phyloP scores from a whole-genome alignment of 2,113 vertebrate genomes.

The Pyrgilauda ruficollis region DNA sequence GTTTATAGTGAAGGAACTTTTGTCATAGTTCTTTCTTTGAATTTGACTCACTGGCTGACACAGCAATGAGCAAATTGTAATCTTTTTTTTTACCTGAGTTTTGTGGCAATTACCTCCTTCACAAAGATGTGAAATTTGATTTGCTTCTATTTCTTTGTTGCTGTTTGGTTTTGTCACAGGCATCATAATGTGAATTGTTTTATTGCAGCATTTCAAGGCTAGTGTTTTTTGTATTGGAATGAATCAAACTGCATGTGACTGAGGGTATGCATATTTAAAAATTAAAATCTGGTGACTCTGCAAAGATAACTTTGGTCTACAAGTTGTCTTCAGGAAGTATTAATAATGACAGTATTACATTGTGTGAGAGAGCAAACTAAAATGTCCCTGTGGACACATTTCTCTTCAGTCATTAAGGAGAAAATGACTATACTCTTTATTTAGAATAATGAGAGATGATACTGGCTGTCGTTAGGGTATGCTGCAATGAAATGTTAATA shows the following conservation, averaged over 20 bases:
- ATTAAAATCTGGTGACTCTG: background rate
- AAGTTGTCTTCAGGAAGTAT: background rate
- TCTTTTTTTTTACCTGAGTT: background rate
- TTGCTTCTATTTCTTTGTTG: background rate
- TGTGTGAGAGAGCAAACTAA: slow-evolving; percentile 36
- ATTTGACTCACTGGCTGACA: background rate
- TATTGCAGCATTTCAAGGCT: background rate
- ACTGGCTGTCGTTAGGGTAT: slow-evolving; percentile 4
- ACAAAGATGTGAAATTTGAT: background rate
- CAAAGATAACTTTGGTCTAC: background rate
- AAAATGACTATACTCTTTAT: slow-evolving; percentile 59
- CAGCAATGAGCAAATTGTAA: background rate
- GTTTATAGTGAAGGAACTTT: background rate
- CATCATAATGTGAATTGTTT: background rate
- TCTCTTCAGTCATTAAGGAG: slow-evolving; percentile 56
- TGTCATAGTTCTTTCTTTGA: background rate
- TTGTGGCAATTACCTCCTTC: background rate
- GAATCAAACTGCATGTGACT: background rate
- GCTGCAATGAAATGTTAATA: slow-evolving; percentile 38
- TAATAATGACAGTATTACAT: slow-evolving; percentile 36
- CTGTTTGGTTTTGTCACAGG: background rate
- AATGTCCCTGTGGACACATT: slow-evolving; percentile 40
- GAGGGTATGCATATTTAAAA: background rate
- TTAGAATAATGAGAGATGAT: slow-evolving; percentile 60
- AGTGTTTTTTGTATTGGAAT: background rate